Conservation (phyloP, 2,888 invertebrate genomes). For the Hemicrepidius hirtus region DNA sequence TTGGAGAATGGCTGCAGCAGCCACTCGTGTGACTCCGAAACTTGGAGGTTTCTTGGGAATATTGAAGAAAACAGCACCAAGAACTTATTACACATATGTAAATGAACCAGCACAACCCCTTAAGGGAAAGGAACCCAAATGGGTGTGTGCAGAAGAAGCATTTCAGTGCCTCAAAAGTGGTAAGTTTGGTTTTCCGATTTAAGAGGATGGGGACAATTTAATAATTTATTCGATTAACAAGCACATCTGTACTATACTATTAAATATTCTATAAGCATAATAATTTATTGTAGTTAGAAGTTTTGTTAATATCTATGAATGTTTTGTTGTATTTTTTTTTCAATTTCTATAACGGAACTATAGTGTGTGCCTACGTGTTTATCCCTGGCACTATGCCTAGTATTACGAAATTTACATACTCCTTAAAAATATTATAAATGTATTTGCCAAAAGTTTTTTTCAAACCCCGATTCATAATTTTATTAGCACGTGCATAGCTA, state of each 20-base stretch:
- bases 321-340: too few relatives aligned
- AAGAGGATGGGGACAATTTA: background rate
- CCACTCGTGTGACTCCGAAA: slow-evolving; percentile 61
- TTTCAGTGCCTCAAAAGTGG: slow-evolving; percentile 88
- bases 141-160: slow-evolving; percentile 84
- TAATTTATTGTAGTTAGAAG: too few relatives aligned
- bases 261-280: too few relatives aligned
- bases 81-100: slow-evolving; percentile 85
- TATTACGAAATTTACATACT: background rate
- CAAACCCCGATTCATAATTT: too few relatives aligned
- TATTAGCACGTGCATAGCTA: too few relatives aligned
- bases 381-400: slow-evolving; percentile 4
- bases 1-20: slow-evolving; percentile 64
- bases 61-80: slow-evolving; percentile 66
- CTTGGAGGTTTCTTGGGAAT: slow-evolving; percentile 63
- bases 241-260: too few relatives aligned
- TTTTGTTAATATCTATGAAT: too few relatives aligned
- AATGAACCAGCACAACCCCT: slow-evolving; percentile 88
- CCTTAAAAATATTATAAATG: slow-evolving; percentile 12
- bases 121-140: slow-evolving; percentile 82
- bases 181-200: too few relatives aligned
- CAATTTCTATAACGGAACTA: too few relatives aligned
- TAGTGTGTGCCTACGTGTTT: too few relatives aligned
- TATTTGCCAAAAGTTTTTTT: too few relatives aligned
- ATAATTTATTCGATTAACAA: background rate